Evolutionary conservation across 2,888 invertebrate species (phyloP), one percentile per base, ranked within the genome.

Genomic region (Drosophila cognata): DNA sequence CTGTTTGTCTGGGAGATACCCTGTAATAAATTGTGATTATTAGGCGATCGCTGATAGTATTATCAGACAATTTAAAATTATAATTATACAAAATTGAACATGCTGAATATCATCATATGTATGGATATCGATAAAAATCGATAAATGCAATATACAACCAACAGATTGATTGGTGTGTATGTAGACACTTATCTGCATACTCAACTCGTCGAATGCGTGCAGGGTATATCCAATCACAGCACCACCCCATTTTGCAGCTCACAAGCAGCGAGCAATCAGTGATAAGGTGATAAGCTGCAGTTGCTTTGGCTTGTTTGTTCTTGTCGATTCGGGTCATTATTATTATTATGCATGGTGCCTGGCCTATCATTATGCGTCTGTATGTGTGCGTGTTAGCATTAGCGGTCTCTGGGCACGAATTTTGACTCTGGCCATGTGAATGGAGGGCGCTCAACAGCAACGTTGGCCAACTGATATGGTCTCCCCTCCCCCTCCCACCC

Each of bases 261-360:
- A 43, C 25, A 29, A 18, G 28, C 29, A 18, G 21, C 21, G 21
- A 21, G 21, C 50, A 50, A 50, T 28, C 8, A 29, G 11, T 29
- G 50, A 28, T 50, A 50, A 50, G 18, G 3, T 18, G 72, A 70
- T 79, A 78, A 79, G 72, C 73, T 76, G 76, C 75, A 63, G 48
- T 66, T 74, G 74, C 46, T 52, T 38, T 66, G 66, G 33, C 28
- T 38, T 56, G 36, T 56, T 61, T 58, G 21, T 61, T 68, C 58
- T 58, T 69, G 50, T 50, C 51, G 43, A 41, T 61, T 43, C 13
- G 43, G 71, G 59, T 41, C 65, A 75, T 75, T 56, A 38, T 43
- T 71, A 58, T 56, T 61, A 67, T 58, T 67, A 63, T 76, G 76
- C 63, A 71, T 64, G 63, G 56, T 41, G 63, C 56, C 36, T 43